Evolutionary conservation across 2,888 invertebrate species (phyloP), one percentile per base, ranked within the genome.

Genomic region (Pterobdella sp.): DNA sequence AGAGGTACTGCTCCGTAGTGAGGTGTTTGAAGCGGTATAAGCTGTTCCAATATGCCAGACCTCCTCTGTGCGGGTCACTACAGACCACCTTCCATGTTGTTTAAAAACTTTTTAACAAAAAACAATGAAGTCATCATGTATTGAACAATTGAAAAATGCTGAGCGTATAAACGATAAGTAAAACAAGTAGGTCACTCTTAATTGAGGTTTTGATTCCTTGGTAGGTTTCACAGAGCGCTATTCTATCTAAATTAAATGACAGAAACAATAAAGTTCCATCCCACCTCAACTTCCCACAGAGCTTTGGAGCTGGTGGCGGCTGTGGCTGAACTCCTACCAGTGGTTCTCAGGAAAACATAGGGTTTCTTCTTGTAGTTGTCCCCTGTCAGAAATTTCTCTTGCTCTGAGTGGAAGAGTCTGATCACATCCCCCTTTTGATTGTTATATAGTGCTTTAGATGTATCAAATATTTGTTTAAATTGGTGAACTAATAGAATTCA

Each of bases 301-400:
- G 98, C 98, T 84, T 98, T 96, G 81, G 96, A 96, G 81, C 95
- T 95, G 0, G 97, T 98, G 0, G 98, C 98, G 0, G 97, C 92
- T 0, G 97, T 95, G 0, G 98, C 97, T 73, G 95, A 93, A 0
- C 94, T 92, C 74, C 98, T 86, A 0, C 94, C 86, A 1, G 87
- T 87, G 74, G 95, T 95, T 75, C 87, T 78, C 56, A 98, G 86
- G 83, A 97, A 97, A 36, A 98, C 94, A 83, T 94, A 92, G 81
- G 94, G 93, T 78, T 91, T 89, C 83, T 93, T 92, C 91, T 90
- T 85, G 93, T 93, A 84, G 84, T 93, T 94, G 84, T 98, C 98
- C 90, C 97, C 93, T 0, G 98, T 98, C 32, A 98, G 87, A 84
- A 98, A 98, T 85, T 97, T 97, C 85, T 98, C 97, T 83, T 90